Evolutionary conservation across 2,888 invertebrate species (phyloP).

Genomic region (Drosophila recens): DNA sequence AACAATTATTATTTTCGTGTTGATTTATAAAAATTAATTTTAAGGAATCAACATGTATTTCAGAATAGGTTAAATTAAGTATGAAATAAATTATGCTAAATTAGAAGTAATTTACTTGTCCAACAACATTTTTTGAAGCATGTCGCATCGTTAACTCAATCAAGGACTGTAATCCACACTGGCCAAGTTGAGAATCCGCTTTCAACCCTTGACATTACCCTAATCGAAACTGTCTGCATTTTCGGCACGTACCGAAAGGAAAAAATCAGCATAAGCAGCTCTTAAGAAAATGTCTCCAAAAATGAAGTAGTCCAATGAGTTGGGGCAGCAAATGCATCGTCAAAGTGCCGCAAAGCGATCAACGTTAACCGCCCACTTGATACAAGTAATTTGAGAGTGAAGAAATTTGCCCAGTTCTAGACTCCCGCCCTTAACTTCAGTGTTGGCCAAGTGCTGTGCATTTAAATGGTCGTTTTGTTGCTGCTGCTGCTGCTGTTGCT

Average conservation of each 20-base stretch:
- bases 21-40: too few relatives aligned
- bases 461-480: conserved; percentile 76
- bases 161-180: conserved; percentile 13
- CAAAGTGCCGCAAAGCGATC: conserved; percentile 76
- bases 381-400: conserved; percentile 69
- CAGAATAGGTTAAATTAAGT: neutral
- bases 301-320: conserved; percentile 46
- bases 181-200: neutral
- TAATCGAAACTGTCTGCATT: conserved; percentile 52
- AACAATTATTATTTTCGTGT: too few relatives aligned
- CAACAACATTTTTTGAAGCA: conserved; percentile 3
- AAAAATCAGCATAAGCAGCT: conserved; percentile 57
- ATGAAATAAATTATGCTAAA: conserved; percentile 1
- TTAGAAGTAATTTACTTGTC: conserved; percentile 4
- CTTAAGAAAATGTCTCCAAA: conserved; percentile 43
- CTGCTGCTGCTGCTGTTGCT: conserved; percentile 62
- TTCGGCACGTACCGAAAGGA: conserved; percentile 47
- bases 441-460: conserved; percentile 62
- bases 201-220: neutral
- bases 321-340: conserved; percentile 37
- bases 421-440: neutral
- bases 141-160: conserved; percentile 21
- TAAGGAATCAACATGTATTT: neutral
- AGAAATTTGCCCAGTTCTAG: neutral
- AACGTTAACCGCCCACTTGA: conserved; percentile 75